Evolutionary conservation across 2,888 invertebrate genomes (phyloP).

Genomic region (Phytoseiulus persimilis): DNA sequence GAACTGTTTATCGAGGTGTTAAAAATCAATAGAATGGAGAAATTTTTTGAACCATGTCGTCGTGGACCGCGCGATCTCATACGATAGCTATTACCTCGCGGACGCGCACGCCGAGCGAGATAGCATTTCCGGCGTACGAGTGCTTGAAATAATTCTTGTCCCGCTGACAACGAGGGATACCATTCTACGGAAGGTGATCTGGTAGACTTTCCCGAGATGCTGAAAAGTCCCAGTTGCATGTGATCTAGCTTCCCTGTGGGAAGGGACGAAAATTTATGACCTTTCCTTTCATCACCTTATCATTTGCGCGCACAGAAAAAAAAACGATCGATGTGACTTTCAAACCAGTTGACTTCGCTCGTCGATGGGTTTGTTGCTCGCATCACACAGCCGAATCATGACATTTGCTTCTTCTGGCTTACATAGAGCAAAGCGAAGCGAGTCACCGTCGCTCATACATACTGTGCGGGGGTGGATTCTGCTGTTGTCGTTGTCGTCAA

Average conservation of each 20-base stretch:
- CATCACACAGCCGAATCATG: background rate
- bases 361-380: background rate
- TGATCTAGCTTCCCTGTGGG: too few species aligned
- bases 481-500: background rate
- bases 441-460: background rate
- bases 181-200: too few species aligned
- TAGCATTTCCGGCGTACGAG: too few species aligned
- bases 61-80: background rate
- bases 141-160: too few species aligned
- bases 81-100: background rate
- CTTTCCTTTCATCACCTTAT: too few species aligned
- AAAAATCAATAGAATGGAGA: background rate
- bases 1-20: background rate
- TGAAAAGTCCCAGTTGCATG: too few species aligned
- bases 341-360: background rate
- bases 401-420: background rate
- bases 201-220: too few species aligned
- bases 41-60: background rate
- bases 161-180: too few species aligned
- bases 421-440: background rate
- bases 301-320: too few species aligned
- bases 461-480: background rate
- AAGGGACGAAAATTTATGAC: too few species aligned
- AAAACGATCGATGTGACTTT: too few species aligned
- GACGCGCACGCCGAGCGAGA: too few species aligned